phyloP scores from a whole-genome alignment of 2,888 invertebrate species.

The Xestoiulus laeticollis region DNA sequence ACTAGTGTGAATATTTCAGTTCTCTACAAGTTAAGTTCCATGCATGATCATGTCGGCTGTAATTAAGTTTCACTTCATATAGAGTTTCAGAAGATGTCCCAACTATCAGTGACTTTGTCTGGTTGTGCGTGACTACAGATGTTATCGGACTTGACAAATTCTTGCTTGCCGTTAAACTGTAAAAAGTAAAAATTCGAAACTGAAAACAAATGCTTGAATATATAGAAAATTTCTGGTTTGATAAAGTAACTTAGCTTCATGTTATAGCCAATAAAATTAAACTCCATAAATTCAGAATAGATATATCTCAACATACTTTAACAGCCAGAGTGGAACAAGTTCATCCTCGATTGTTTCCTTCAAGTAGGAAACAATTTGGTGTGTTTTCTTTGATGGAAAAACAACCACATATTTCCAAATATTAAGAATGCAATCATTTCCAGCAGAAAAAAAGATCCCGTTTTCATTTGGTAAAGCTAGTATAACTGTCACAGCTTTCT shows the following conservation, averaged over 20 bases:
- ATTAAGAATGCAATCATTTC: neutral
- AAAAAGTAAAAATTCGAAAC: neutral
- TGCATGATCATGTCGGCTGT: neutral
- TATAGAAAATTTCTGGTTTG: too few relatives aligned
- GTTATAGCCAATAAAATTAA: neutral
- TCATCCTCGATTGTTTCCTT: neutral
- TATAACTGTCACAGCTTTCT: constrained; percentile 43
- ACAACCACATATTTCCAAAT: constrained; percentile 20
- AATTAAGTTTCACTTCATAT: neutral
- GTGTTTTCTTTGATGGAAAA: neutral
- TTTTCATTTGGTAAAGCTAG: neutral
- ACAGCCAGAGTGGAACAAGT: neutral
- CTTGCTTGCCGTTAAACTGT: neutral
- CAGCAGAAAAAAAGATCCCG: neutral
- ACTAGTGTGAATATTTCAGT: neutral
- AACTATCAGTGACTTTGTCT: neutral
- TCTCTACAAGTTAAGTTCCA: neutral
- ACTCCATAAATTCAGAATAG: too few relatives aligned
- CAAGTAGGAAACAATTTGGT: neutral
- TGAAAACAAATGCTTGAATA: neutral
- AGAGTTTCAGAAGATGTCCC: neutral
- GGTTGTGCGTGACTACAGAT: neutral
- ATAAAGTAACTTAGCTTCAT: too few relatives aligned
- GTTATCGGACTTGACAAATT: neutral
- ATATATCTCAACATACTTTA: constrained; percentile 44